Base-by-base conservation (phyloP, 53 echinoderm and acorn worm species). In the Paelopatides confundens region DNA sequence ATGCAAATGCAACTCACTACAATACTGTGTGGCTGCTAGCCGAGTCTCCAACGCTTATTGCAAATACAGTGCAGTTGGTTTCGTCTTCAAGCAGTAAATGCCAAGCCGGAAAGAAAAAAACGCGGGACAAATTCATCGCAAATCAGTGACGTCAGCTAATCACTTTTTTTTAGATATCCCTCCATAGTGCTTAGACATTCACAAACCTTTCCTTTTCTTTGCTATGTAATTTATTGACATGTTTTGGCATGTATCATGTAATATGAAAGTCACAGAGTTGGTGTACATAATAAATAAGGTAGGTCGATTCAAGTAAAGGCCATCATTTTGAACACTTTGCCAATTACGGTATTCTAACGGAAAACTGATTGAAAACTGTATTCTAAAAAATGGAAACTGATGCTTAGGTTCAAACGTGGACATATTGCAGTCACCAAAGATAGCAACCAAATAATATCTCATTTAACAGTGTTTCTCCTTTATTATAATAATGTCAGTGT, bases 41-140 rank as follows among this genome's bases (percentile, higher is more conserved):
- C 84, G 34, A 84, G 65, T 66, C 33, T 74, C 89, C 58, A 66
- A 92, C 29, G 92, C 92, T n/a, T 64, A 88, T 21, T 92, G 92
- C 81, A 85, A 83, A 31, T 92, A 88, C 85, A 92, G 92, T 66
- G 88, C 92, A 8, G 92, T 92, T 9, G 92, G 92, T 64, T 85
- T 85, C 85, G 92, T 92, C 85, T 92, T 28, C 79, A 52, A 79
- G 79, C 79, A 79, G 53, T 79, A 79, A 79, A 31, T 48, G 27
- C 23, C 17, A 5, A 21, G n/a, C n/a, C n/a, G n/a, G 13, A 26
- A 21, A 3, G 17, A 7, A 46, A 35, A 7, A 33, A 74, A 74
- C 21, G 46, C 47, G 13, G 47, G 39, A 27, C 35, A 14, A 43
- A 10, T 43, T 43, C 43, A 43, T n/a, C 58, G 30, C 10, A 33